These are phyloP conservation scores for Tenthredo amoena DNA, from an alignment of 2,888 invertebrate genomes.

Conservation along the genomic window DNA sequence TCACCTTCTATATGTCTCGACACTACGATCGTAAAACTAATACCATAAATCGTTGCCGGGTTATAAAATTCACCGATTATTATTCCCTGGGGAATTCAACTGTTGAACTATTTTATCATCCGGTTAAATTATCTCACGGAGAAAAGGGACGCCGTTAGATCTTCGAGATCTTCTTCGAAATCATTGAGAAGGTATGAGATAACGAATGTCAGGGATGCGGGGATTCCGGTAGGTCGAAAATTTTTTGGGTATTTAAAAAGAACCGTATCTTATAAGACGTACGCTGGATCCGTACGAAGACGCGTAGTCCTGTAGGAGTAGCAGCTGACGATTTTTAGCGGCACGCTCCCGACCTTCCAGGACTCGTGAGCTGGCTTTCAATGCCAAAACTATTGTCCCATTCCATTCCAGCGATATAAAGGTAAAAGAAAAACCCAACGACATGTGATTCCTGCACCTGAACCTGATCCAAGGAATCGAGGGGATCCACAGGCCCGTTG, in stretches of 20 bases:
- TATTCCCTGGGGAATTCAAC: background rate
- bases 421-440: conserved; percentile 55
- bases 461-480: conserved; percentile 50
- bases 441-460: conserved; percentile 68
- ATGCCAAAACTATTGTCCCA: conserved; percentile 46
- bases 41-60: conserved; percentile 70
- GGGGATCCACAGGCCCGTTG: background rate
- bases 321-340: conserved; percentile 63
- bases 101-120: too few species aligned
- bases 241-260: conserved; percentile 10
- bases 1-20: conserved; percentile 32
- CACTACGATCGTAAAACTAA: conserved; percentile 71
- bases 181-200: too few species aligned
- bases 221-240: too few species aligned
- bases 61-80: conserved; percentile 57
- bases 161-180: too few species aligned
- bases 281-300: background rate
- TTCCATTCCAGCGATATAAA: conserved; percentile 44
- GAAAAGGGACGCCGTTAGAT: background rate
- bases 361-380: conserved; percentile 46
- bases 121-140: background rate
- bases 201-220: too few species aligned
- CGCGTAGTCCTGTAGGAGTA: conserved; percentile 31
- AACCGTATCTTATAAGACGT: background rate
- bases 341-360: conserved; percentile 67